Base-by-base conservation (phyloP, 1,140 invertebrate species). In the Bilobella aurantiaca region DNA sequence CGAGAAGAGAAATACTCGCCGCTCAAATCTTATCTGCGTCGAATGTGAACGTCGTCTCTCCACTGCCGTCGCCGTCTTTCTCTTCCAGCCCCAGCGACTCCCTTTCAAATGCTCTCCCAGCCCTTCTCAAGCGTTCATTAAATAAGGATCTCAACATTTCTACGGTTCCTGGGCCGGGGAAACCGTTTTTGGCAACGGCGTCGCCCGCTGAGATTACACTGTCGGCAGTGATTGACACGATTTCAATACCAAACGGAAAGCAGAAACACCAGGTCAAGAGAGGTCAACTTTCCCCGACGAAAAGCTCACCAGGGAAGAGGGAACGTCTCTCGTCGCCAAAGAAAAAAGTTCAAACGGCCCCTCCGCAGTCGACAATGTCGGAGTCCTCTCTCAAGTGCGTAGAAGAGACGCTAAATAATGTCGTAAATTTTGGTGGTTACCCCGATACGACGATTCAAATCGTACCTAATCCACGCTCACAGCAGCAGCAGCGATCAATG, bases 111-210 rank as follows among this genome's bases (percentile, higher is more conserved):
- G n/a, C n/a, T n/a, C 37, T 12, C 49, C 49, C 49, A 5, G 49
- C 49, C 25, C 49, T 53, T 23, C 12, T 23, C 49, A 53, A 53
- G 49, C 25, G 49, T 53, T 53, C 49, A 53, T 23, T 53, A 12
- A 53, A 16, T 23, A 53, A 53, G 49, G 49, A 53, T 53, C 49
- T 53, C 49, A 53, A 53, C 21, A 53, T 53, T 16, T 16, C 49
- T 12, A 23, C 49, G 5, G 49, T 53, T 5, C 49, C 49, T 18
- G 49, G 49, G 14, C 49, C 49, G 5, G 5, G 12, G 23, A 53
- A 53, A 23, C 49, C 49, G 8, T 53, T 53, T 23, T 23, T 53
- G 34, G 34, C 8, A 42, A 12, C 34, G 18, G 18, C 34, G 34
- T 12, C 34, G 8, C 8, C 18, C 34, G 18, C 34, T 42, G 34